Percentiles rank a stretch among this genome's conserved stretches.
Conservation (phyloP, 2,113 vertebrate genomes). For the Prolemur simus region DNA sequence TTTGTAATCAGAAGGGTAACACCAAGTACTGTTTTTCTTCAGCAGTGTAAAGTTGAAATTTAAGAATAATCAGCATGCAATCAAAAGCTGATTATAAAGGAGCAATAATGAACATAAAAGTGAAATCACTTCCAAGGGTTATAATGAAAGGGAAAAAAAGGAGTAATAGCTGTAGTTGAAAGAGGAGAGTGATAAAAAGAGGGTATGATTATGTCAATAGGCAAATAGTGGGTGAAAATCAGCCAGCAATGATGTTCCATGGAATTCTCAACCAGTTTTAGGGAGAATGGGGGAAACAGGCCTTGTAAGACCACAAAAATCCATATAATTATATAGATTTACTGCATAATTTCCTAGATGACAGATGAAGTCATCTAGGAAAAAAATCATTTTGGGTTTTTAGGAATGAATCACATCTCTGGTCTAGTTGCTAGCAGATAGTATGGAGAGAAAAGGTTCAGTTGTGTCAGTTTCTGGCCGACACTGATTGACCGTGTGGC, state of each 20-base stretch:
- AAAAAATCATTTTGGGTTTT: not conserved
- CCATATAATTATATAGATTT: not conserved
- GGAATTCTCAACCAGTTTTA: not conserved
- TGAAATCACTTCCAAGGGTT: conserved; percentile 63
- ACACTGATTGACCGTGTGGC: not conserved
- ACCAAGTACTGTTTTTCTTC: not conserved
- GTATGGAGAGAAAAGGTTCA: not conserved
- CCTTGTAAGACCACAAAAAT: not conserved
- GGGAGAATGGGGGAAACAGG: not conserved
- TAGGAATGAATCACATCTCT: not conserved
- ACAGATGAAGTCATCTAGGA: not conserved
- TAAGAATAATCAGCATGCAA: conserved; percentile 76
- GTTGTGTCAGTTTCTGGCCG: not conserved
- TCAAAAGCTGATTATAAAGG: conserved; percentile 74
- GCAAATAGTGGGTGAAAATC: not conserved
- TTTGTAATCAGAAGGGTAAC: conserved; percentile 64
- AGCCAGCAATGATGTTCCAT: not conserved
- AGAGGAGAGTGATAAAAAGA: not conserved
- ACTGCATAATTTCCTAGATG: too few relatives aligned
- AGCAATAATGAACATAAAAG: conserved; percentile 60
- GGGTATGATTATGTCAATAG: conserved; percentile 1
- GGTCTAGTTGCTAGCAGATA: not conserved
- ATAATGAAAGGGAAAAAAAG: conserved; percentile 15
- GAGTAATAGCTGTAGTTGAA: conserved; percentile 14
- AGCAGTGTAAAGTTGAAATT: conserved; percentile 70